Conservation (phyloP, 2,797 vertebrate genomes). For the Myotis pilosus region DNA sequence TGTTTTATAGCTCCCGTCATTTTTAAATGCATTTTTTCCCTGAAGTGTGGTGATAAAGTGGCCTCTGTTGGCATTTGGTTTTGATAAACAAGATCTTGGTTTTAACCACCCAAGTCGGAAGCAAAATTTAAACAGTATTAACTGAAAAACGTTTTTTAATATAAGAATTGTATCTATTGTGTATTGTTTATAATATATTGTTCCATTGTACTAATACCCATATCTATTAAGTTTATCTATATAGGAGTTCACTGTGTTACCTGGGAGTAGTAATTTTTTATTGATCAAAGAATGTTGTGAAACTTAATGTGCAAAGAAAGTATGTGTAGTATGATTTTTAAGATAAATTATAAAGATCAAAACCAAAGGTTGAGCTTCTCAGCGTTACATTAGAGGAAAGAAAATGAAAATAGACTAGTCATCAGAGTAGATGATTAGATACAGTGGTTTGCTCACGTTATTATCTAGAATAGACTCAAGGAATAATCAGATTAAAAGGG, state of each 20-base stretch:
- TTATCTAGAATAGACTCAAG: not conserved
- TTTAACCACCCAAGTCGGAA: constrained; percentile 30
- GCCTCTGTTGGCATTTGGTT: not conserved
- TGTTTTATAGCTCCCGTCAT: constrained; percentile 15
- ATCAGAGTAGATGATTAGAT: not conserved
- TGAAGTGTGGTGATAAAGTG: not conserved
- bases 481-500: not conserved
- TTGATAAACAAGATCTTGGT: not conserved
- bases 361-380: not conserved
- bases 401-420: not conserved
- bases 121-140: not conserved
- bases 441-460: not conserved
- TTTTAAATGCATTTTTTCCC: constrained; percentile 12
- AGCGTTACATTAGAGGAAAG: not conserved
- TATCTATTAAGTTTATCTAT: not conserved
- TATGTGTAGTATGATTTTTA: constrained; percentile 5
- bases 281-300: not conserved
- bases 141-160: not conserved
- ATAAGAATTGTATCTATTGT: not conserved
- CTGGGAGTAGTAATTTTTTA: not conserved
- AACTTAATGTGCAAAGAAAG: not conserved
- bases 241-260: not conserved
- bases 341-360: constrained; percentile 19
- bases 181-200: not conserved
- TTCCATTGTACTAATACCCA: not conserved